Evolutionary conservation across 1,140 invertebrate genomes (phyloP).

Genomic region (Matsumurasca onukii): DNA sequence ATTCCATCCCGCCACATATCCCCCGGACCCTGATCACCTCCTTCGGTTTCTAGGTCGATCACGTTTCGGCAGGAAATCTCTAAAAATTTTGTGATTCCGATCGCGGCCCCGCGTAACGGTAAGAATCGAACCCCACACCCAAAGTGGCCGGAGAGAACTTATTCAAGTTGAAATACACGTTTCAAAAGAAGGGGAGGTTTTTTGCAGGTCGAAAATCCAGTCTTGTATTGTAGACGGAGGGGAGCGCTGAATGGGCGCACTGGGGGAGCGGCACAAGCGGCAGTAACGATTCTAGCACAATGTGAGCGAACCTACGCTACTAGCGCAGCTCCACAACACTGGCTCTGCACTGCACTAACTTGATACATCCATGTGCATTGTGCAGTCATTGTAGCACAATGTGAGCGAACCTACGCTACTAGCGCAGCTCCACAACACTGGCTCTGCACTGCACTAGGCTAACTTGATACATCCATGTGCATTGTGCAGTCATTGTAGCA

Average conservation of each 20-base stretch:
- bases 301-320: neutral
- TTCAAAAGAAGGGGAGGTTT: slow-evolving; percentile 26
- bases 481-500: too few species aligned
- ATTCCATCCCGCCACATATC: neutral
- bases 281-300: slow-evolving; percentile 18
- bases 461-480: too few species aligned
- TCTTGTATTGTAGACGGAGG: slow-evolving; percentile 21
- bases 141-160: slow-evolving; percentile 26
- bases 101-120: slow-evolving; percentile 21
- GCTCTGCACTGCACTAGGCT: too few species aligned
- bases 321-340: too few species aligned
- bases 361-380: too few species aligned
- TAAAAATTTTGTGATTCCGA: neutral
- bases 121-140: slow-evolving; percentile 20
- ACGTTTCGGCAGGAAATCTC: neutral
- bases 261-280: neutral
- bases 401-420: neutral
- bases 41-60: neutral
- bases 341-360: too few species aligned
- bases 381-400: too few species aligned
- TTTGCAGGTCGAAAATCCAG: slow-evolving; percentile 24
- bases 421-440: too few species aligned
- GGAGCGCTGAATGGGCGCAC: slow-evolving; percentile 5
- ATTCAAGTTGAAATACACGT: slow-evolving; percentile 26
- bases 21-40: neutral